Evolutionary conservation across 2,888 invertebrate genomes (phyloP), one percentile per base, ranked within the genome.

Genomic region (Drosophila rubida): DNA sequence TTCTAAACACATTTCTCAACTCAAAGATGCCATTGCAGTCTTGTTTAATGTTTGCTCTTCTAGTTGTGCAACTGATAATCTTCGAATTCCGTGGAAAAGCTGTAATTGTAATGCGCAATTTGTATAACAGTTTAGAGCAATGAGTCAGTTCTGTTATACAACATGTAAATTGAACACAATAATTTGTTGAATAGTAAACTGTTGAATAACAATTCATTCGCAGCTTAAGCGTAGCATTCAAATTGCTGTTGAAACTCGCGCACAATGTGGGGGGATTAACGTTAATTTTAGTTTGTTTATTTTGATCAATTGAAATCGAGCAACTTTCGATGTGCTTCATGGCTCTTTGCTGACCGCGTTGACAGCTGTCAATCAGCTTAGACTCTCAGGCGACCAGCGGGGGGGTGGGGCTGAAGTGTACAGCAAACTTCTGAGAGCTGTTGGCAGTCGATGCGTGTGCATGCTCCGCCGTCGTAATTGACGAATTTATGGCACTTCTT

Each of bases 401-500:
- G 32, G 32, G n/a, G n/a, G 42, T 9, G 13, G 39, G 23, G 25
- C 42, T 39, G 13, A 13, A 37, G 13, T 37, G 35, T 16, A 30
- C 39, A 16, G 23, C 49, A 32, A 22, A 42, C 22, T 30, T 3
- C 22, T 32, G 9, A 11, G 41, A n/a, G 13, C 37, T 37, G 53
- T 14, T 30, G 32, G 49, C 50, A 64, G 63, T 60, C 66, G 65
- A 64, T 69, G 75, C 66, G 75, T 69, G 67, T 78, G 53, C 82
- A 75, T 72, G 69, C 68, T 55, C 73, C 69, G 86, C 75, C 71
- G 80, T 86, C 87, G 86, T 86, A 84, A 88, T 86, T 84, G 84
- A 88, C 74, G 88, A 88, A 88, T 88, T 84, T 84, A 88, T 83
- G 75, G 81, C 69, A 74, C 66, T 84, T 84, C 88, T 80, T 71